Evolutionary conservation across 2,888 invertebrate species (phyloP), one percentile per base, ranked within the genome.

Genomic region (Cryptocephalus primarius): DNA sequence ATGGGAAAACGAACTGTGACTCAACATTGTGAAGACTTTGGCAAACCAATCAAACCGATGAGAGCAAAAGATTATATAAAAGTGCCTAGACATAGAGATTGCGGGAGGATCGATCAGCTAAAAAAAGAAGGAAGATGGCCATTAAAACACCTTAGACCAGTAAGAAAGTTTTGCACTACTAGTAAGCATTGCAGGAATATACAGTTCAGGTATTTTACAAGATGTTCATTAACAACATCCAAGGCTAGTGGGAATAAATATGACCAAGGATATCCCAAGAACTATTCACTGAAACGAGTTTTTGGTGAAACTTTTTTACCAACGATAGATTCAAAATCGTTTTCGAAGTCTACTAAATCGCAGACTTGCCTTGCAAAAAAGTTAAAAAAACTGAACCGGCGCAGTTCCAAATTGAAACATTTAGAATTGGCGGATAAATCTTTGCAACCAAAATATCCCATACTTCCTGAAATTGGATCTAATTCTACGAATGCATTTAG

Each of bases 1-100:
- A 42, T 59, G 38, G 40, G 50, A 45, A 45, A 52, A 8, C 47
- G 54, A 8, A 60, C 57, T 8, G 33, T 52, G 8, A 56, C 60
- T 8, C 59, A 56, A 42, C 43, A 42, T 39, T 62, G 63, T 34
- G 43, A 47, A 8, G 48, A 52, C 13, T 60, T 60, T 42, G 52
- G 56, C n/a, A 44, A 55, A 43, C 50, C 52, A 6, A 40, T 54
- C 9, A 49, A 52, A 34, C 50, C 55, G 1, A 39, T 57, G 47
- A 49, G 52, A 42, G 49, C 54, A 8, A 56, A 54, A 10, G 47
- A 58, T 10, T 36, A 49, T 22, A 8, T 55, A 11, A 45, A 47
- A 13, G 46, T 51, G 4, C n/a, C 14, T 1, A 40, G 4, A 22
- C 44, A 52, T n/a, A 11, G n/a, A n/a, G 54, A 56, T 12, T 53